Base-by-base conservation (phyloP, 1,140 invertebrate genomes). In the Zelostemma sp. region DNA sequence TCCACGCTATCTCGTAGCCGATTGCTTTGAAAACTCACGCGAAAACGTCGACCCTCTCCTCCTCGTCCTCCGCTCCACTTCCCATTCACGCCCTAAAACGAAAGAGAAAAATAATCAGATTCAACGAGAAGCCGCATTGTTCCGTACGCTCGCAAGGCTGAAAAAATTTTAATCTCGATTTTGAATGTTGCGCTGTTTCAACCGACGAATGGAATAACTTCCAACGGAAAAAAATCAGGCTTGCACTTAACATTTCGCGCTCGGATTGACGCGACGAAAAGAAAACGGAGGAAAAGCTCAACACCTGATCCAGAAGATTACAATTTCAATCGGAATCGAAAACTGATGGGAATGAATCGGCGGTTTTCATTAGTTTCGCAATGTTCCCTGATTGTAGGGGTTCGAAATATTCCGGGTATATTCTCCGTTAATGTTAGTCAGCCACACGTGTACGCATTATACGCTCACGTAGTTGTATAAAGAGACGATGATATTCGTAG, bases 21-120 rank as follows among this genome's bases (percentile, higher is more conserved):
- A 82, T 81, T 82, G 80, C 74, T 65, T 74, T 76, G 76, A 80
- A 81, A 83, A 83, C 79, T 80, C 80, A 81, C 78, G 80, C 77
- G 79, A 81, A 83, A 81, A 83, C 81, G 81, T 81, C 79, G 80
- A 82, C 71, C 66, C 50, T 14, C 43, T 54, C 28, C 40, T 21
- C 17, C 49, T 11, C 8, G 17, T 5, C 5, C 43, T 46, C 3
- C 17, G 8, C 61, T 38, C 49, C 19, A 51, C 50, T 63, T 63
- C 16, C 43, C 57, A 61, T 61, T 56, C 53, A 50, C 19, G 51
- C 46, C n/a, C n/a, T n/a, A n/a, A n/a, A n/a, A 16, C 48, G 25
- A 61, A 56, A 68, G 49, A 41, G 64, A 68, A 67, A 59, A 56
- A 68, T 68, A 63, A 68, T 63, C 59, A 68, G 66, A 68, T 68